Base-by-base conservation (phyloP, 2,888 invertebrate genomes). In the Acanthosepion esculentum region DNA sequence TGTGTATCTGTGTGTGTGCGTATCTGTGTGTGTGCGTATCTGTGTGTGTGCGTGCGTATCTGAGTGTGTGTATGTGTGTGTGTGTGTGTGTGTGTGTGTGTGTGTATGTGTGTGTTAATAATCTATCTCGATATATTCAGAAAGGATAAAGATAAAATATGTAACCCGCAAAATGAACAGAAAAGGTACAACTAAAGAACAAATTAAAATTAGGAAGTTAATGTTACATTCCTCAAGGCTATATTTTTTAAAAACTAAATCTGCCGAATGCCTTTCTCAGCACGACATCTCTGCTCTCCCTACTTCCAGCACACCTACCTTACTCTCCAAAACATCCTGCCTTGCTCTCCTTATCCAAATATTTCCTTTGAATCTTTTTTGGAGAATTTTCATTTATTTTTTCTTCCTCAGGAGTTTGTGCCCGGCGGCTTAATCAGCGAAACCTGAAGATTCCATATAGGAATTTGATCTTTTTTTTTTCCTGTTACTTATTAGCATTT, bases 161-260 rank as follows among this genome's bases (percentile, higher is more conserved):
- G n/a, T n/a, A 78, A 55, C 55, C 55, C 20, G n/a, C 41, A n/a
- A 78, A 78, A n/a, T 78, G 29, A n/a, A n/a, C 29, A 78, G 78
- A 78, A n/a, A 10, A 78, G n/a, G 12, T n/a, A 78, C 78, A 78
- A 78, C 29, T 29, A 78, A 78, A 78, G 78, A 78, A 12, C n/a
- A n/a, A 78, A 78, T 78, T 78, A n/a, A 78, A 78, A 78, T 78
- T n/a, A 78, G 78, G 78, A 78, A 78, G 78, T n/a, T 78, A n/a
- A 78, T 78, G 78, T 78, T 78, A 78, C 78, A 78, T 78, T 78
- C 78, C 78, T n/a, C n/a, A 29, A 8, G 78, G 78, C 78, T 29
- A 78, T 78, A 78, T n/a, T n/a, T 78, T 55, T 78, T 78, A n/a
- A 78, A 78, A 78, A n/a, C 78, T 78, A 12, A n/a, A 78, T n/a